phyloP scores from a whole-genome alignment of 1,140 invertebrate species.

The Heliconius himera region DNA sequence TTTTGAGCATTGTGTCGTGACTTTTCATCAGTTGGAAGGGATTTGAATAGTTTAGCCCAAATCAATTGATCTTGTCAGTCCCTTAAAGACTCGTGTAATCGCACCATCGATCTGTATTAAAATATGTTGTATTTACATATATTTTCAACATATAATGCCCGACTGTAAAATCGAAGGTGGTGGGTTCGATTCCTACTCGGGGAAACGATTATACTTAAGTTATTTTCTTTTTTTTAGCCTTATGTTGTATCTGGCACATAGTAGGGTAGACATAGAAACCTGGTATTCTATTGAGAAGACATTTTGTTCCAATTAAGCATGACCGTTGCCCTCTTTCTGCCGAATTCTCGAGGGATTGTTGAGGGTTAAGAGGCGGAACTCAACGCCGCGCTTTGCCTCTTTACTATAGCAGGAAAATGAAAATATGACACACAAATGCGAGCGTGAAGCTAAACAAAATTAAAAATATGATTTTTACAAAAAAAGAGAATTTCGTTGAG shows the following conservation, averaged over 20 bases:
- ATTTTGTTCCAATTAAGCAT: too few relatives aligned
- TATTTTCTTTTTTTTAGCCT: too few relatives aligned
- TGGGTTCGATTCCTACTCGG: neutral
- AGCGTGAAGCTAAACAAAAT: neutral
- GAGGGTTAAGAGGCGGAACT: too few relatives aligned
- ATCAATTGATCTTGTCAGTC: conserved; percentile 4
- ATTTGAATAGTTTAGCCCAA: conserved; percentile 24
- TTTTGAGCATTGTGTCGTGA: conserved; percentile 4
- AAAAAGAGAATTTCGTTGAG: neutral
- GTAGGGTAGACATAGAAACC: too few relatives aligned
- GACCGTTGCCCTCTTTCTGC: too few relatives aligned
- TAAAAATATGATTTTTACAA: neutral
- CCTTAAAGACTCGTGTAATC: neutral
- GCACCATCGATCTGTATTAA: neutral
- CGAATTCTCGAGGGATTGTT: too few relatives aligned
- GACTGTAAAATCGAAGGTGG: neutral
- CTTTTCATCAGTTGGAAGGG: conserved; percentile 16
- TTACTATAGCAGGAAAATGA: too few relatives aligned
- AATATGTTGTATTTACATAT: neutral
- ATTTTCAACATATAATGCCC: neutral
- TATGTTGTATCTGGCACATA: too few relatives aligned
- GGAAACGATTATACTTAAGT: neutral
- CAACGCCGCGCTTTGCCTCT: too few relatives aligned
- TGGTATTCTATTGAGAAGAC: too few relatives aligned
- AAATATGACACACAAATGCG: too few relatives aligned